Base-by-base conservation (phyloP, 2,797 vertebrate species). In the Onychomys leucogaster region DNA sequence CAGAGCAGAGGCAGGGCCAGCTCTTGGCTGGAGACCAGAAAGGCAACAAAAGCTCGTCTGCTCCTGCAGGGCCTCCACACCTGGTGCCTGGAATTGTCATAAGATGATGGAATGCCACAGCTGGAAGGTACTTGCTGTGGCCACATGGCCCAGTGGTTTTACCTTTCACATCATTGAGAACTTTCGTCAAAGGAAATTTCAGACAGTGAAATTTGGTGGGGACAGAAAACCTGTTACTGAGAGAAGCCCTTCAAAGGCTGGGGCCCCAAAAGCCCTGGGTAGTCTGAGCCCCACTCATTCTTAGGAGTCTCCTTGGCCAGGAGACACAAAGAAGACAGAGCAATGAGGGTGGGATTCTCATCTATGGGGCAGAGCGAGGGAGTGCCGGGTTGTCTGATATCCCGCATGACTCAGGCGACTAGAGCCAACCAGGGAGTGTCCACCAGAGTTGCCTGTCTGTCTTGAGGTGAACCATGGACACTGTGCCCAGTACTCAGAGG, bases 61-160 rank as follows among this genome's bases (percentile, higher is more conserved):
- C 6, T 67, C 32, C 73, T 27, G 29, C 12, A 4, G 91, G 82
- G 61, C 34, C 94, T 90, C 81, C 52, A 59, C 94, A 87, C 87
- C 91, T 91, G 96, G 89, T 29, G 78, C 76, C 12, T 3, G 46
- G 3, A 46, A 25, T 73, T 83, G 49, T 91, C 92, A 6, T 0
- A 13, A 61, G 25, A 21, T 81, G 81, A 90, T 3, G 34, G 71
- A 59, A 0, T 1, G 76, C 59, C 65, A 57, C 84, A 78, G 90
- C 88, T 85, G 94, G 92, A 88, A 71, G 81, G 76, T 46, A 21
- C 67, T 34, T 34, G 1, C 16, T 7, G 32, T 32, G 77, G 34
- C 46, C 59, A 17, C 0, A 3, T 23, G 65, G 63, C 11, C 37
- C 27, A 1, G 46, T n/a, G 49, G 63, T 71, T 88, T 65, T 1